These are phyloP conservation scores for Luidia sarsii DNA, from an alignment of 53 echinoderm and acorn worm species.

Conservation along the genomic window DNA sequence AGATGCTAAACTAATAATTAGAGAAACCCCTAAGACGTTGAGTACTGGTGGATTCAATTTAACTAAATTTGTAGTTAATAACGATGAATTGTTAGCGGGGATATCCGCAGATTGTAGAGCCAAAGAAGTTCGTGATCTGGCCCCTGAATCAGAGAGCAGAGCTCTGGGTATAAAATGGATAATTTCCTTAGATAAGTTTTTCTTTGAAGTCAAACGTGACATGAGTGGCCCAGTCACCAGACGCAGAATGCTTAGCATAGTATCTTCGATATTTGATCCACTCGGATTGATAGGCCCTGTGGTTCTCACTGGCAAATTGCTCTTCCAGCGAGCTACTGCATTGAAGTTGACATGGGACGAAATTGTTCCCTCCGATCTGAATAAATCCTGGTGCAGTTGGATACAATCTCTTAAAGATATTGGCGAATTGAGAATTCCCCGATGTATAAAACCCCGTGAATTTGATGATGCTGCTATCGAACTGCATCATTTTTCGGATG, in stretches of 20 bases:
- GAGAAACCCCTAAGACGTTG: constrained; percentile 10
- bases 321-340: constrained; percentile 29
- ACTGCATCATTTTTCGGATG: constrained; percentile 30
- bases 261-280: constrained; percentile 19
- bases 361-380: not conserved
- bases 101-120: constrained; percentile 6
- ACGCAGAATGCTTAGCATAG: not conserved
- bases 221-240: not conserved
- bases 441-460: constrained; percentile 23
- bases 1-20: constrained; percentile 18
- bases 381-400: constrained; percentile 9
- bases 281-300: constrained; percentile 10
- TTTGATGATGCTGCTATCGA: constrained; percentile 28
- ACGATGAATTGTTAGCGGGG: not conserved
- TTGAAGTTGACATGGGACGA: constrained; percentile 24
- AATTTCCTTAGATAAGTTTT: constrained; percentile 5
- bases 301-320: not conserved
- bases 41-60: constrained; percentile 22
- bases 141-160: not conserved
- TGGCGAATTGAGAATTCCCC: constrained; percentile 9
- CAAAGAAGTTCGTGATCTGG: not conserved
- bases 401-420: constrained; percentile 1
- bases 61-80: constrained; percentile 22
- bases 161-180: constrained; percentile 11
- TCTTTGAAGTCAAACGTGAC: not conserved